Evolutionary conservation across 2,797 vertebrate species (phyloP), one percentile per base, ranked within the genome.

Genomic region (Poeciliopsis paucimaculata): DNA sequence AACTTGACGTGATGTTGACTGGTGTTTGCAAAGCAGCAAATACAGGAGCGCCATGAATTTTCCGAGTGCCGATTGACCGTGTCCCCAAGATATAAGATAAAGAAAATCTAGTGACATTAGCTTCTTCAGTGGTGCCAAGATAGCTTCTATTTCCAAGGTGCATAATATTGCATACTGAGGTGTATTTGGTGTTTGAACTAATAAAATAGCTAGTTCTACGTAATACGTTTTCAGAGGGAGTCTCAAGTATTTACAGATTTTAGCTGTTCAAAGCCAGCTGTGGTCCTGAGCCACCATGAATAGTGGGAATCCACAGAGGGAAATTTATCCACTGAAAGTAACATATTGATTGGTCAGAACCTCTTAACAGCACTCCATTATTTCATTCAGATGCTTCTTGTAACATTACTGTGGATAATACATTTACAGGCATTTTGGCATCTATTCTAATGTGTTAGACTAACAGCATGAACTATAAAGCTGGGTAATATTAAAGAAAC

Each of bases 401-500:
- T 57, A 28, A 28, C 55, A 60, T 60, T 60, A 15, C 55, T 60
- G n/a, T n/a, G 55, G 55, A 13, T 57, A 28, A 28, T 57, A 13
- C 3, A 28, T 60, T n/a, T 60, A 60, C 26, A n/a, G n/a, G 3
- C 3, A 60, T 60, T 60, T 28, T 60, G n/a, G n/a, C n/a, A 60
- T 28, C 12, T 28, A 60, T 15, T 60, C 55, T 60, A 51, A 23
- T 51, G 49, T 51, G 20, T 51, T 51, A 51, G 49, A 51, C 49
- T 23, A 28, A 57, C 55, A n/a, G 55, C 26, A 57, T 57, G 9
- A 57, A 13, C 53, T 26, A 10, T 53, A 53, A 53, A 20, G 20
- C 51, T 57, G 55, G 26, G 60, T 26, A 46, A 76, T 80, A 80
- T 82, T 82, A 76, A 82, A 75, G 64, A 76, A 60, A 45, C 51